Evolutionary conservation across 2,888 invertebrate species (phyloP).

Genomic region (Papilio gigon): DNA sequence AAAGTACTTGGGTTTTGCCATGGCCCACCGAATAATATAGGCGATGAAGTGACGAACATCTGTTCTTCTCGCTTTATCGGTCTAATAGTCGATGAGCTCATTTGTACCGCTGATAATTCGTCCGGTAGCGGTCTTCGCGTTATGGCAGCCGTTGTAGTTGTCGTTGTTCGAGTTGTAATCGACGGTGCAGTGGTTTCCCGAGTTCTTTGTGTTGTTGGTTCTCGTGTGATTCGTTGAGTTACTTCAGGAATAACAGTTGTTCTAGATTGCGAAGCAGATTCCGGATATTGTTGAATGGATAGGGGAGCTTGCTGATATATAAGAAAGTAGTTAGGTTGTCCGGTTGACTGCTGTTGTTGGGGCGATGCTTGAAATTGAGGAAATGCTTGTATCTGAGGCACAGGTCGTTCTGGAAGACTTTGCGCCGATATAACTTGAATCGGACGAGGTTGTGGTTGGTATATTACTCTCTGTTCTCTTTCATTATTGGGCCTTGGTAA

Average conservation of each 20-base stretch:
- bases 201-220: conserved; percentile 31
- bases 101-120: not conserved
- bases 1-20: conserved; percentile 42
- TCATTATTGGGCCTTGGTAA: not conserved
- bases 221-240: conserved; percentile 19
- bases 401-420: conserved; percentile 20
- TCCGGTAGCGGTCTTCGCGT: not conserved
- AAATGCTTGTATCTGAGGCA: conserved; percentile 18
- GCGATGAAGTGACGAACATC: conserved; percentile 20
- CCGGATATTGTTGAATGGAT: conserved; percentile 36
- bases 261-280: conserved; percentile 30
- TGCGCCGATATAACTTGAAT: conserved; percentile 32
- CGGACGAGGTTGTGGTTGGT: conserved; percentile 29
- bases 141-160: not conserved
- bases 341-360: conserved; percentile 42
- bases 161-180: conserved; percentile 29
- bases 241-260: conserved; percentile 11
- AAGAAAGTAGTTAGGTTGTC: conserved; percentile 46
- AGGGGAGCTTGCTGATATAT: conserved; percentile 43
- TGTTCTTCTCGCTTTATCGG: conserved; percentile 15
- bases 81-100: conserved; percentile 3
- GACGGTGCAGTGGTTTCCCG: conserved; percentile 27
- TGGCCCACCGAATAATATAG: conserved; percentile 39
- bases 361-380: conserved; percentile 23
- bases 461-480: conserved; percentile 27